Base-by-base conservation (phyloP, 2,113 vertebrate species). In the Eurypyga helias region DNA sequence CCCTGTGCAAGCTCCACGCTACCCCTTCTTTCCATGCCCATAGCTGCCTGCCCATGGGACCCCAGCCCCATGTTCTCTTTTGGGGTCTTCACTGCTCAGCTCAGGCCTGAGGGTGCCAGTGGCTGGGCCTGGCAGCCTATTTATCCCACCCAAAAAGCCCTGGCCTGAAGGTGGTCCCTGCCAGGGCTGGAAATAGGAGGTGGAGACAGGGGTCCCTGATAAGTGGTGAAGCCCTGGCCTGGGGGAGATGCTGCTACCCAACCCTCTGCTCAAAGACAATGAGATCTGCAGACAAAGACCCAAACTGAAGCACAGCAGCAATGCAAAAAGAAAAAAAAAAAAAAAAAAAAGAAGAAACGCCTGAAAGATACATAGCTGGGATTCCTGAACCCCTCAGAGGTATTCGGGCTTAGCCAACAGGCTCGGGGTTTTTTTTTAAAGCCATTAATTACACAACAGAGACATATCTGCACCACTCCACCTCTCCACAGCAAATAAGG, bases 321-420 rank as follows among this genome's bases (percentile, higher is more conserved):
- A 67, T 20, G 65, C 7, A 45, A 91, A 96, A 80, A 81, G 11
- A 26, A 64, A 33, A 28, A 5, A 8, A 54, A 0, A 1, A 61
- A 60, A 55, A 41, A 83, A 25, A n/a, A 67, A 7, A 81, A 76
- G 82, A 97, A 96, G 89, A 96, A 96, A 94, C 0, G 94, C 88
- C 93, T 96, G 95, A 94, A 94, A 97, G 97, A 97, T 96, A 96
- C 97, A 98, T 98, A 97, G 96, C 93, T 98, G 94, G 87, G 91
- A 98, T 98, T 98, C 97, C 97, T 97, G 93, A 97, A 96, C 92
- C 94, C 94, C 95, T 97, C 94, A 92, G 96, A 96, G 96, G 95
- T 96, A 98, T 97, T 96, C 9, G 52, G 93, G 93, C 96, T 97
- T 96, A 96, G 96, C 89, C 91, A 97, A 97, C 93, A 96, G 96